Percentiles rank a stretch among this genome's conserved stretches.
phyloP scores from a whole-genome alignment of 2,797 vertebrate genomes.

The Pseudochirops corinnae region DNA sequence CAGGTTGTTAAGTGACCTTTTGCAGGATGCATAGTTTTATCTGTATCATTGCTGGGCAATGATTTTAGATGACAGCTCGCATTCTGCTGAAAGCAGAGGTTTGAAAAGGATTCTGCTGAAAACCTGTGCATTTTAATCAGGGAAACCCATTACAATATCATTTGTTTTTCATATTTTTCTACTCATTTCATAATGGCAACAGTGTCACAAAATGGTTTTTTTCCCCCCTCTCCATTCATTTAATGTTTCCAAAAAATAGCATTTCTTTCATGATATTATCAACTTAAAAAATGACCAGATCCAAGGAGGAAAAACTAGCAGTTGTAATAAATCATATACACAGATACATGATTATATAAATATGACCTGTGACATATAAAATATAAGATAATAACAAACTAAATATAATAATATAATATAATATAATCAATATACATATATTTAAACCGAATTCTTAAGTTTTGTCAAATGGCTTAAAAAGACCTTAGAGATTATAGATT shows the following conservation, averaged over 20 bases:
- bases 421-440: neutral
- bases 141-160: conserved; percentile 29
- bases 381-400: too few relatives aligned
- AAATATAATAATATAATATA: neutral
- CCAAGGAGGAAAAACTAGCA: neutral
- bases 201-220: conserved; percentile 34
- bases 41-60: conserved; percentile 20
- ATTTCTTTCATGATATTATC: neutral
- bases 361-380: neutral
- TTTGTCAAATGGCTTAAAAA: neutral
- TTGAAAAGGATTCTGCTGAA: conserved; percentile 14
- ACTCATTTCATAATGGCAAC: conserved; percentile 41
- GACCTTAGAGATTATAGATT: neutral
- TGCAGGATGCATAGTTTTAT: conserved; percentile 3
- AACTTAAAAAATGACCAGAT: neutral
- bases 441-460: neutral
- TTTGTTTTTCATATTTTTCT: conserved; percentile 26
- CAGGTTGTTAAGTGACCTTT: conserved; percentile 50
- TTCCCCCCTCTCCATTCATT: neutral
- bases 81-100: conserved; percentile 29
- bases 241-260: conserved; percentile 26
- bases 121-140: conserved; percentile 28
- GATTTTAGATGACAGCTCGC: conserved; percentile 33
- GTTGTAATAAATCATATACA: neutral
- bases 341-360: neutral